Evolutionary conservation across 2,797 vertebrate genomes (phyloP).

Genomic region (Tokudaia tokunoshimensis): DNA sequence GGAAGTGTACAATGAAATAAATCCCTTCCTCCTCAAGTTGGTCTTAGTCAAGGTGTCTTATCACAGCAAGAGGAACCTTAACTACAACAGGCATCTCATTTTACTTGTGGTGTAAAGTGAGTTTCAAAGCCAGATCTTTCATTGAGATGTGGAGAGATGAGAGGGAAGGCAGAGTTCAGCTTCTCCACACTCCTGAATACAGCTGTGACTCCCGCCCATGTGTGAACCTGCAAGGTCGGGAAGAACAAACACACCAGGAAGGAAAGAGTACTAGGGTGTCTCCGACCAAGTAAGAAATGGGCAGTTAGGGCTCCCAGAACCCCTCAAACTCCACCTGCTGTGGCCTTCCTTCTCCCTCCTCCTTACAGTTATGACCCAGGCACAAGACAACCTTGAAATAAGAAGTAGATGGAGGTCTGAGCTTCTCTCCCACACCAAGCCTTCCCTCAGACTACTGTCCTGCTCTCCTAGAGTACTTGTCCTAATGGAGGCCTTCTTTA

Average conservation of each 20-base stretch:
- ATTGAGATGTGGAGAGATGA: neutral
- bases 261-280: neutral
- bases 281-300: neutral
- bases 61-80: too few relatives aligned
- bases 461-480: neutral
- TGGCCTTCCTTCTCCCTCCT: neutral
- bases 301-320: neutral
- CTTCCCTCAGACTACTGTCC: neutral
- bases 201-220: neutral
- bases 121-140: neutral
- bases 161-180: neutral
- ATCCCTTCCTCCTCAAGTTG: neutral
- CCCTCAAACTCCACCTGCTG: neutral
- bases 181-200: rapidly evolving
- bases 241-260: neutral
- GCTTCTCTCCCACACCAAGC: neutral
- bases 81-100: neutral
- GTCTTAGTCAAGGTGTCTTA: neutral
- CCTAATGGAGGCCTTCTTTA: neutral
- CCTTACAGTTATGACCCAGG: neutral
- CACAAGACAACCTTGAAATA: neutral
- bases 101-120: neutral
- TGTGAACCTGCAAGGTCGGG: neutral
- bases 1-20: neutral
- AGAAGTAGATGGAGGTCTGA: neutral